Evolutionary conservation across 2,113 vertebrate genomes (phyloP).

Genomic region (Corapipo altera): DNA sequence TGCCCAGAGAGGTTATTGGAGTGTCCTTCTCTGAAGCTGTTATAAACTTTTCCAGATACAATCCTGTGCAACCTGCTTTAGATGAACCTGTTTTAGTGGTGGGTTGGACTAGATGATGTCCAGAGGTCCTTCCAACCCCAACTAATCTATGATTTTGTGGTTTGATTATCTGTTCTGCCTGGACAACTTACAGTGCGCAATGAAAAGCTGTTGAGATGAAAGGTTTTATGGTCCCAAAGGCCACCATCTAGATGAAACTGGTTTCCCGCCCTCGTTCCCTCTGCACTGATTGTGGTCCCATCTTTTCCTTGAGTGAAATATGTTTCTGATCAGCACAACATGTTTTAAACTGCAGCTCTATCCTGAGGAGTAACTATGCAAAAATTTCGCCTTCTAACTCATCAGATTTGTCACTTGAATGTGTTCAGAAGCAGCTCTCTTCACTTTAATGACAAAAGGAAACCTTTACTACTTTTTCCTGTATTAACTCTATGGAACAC

Average conservation of each 20-base stretch:
- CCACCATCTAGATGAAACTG: not conserved
- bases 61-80: not conserved
- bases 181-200: not conserved
- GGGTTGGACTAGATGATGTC: not conserved
- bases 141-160: not conserved
- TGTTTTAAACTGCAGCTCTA: not conserved
- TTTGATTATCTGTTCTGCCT: not conserved
- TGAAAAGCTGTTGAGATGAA: not conserved
- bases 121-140: not conserved
- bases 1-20: not conserved
- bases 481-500: not conserved
- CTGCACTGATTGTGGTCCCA: not conserved
- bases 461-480: not conserved
- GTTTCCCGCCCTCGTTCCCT: not conserved
- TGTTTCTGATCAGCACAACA: not conserved
- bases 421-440: not conserved
- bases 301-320: not conserved
- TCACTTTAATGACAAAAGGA: not conserved
- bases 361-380: not conserved
- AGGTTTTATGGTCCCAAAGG: not conserved
- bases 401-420: slow-evolving; percentile 21
- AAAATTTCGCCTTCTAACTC: slow-evolving; percentile 1
- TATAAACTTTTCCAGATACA: not conserved
- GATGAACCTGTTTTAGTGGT: not conserved
- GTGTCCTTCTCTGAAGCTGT: not conserved